A percentile compares a stretch with the other conserved stretches of the same genome.
Conservation (phyloP, 2,888 invertebrate species). For the Megalurothrips usitatus region DNA sequence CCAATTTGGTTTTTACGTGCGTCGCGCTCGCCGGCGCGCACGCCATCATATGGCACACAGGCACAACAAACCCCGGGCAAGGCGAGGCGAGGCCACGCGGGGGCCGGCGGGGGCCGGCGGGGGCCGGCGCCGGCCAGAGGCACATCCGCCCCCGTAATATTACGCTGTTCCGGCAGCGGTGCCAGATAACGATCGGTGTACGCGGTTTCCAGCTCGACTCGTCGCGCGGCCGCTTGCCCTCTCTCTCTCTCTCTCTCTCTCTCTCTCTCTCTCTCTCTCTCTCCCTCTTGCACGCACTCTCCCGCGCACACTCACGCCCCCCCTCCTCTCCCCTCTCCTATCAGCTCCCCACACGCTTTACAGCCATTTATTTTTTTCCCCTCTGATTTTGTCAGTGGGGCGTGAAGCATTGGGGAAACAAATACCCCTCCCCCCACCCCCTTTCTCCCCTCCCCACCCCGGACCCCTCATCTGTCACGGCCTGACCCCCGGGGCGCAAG, state of each 20-base stretch:
- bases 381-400: too few species aligned
- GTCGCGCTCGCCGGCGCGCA: too few species aligned
- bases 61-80: background rate
- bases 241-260: conserved; percentile 6
- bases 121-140: too few species aligned
- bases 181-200: background rate
- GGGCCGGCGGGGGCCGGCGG: too few species aligned
- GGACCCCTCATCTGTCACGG: background rate
- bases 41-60: too few species aligned
- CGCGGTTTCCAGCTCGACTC: background rate
- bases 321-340: too few species aligned
- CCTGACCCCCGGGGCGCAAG: too few species aligned
- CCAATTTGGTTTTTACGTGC: too few species aligned
- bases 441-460: background rate
- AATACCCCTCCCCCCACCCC: background rate
- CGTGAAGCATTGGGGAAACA: too few species aligned
- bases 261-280: conserved; percentile 11
- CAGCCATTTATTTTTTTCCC: too few species aligned
- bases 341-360: too few species aligned
- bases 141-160: background rate
- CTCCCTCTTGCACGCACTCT: background rate
- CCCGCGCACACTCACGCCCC: background rate
- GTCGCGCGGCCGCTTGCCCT: background rate
- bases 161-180: background rate
- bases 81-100: background rate